Conservation (phyloP, 1,140 invertebrate species). For the Eumeta japonica region DNA sequence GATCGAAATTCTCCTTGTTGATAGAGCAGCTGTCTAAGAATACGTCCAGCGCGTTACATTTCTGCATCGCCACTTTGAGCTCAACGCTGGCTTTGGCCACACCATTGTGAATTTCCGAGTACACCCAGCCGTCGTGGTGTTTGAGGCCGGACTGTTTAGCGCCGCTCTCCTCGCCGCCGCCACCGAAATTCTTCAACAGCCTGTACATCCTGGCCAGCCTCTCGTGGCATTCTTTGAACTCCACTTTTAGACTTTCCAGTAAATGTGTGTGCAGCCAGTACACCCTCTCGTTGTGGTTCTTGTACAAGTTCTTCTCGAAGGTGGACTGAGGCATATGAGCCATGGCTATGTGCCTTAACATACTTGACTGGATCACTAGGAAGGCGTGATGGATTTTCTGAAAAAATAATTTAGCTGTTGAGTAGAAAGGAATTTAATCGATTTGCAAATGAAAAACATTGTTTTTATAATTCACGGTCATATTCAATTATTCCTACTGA, state of each 20-base stretch:
- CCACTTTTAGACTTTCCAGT: conserved; percentile 22
- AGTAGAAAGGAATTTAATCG: conserved; percentile 2
- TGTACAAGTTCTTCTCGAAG: conserved; percentile 24
- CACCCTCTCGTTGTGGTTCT: conserved; percentile 45
- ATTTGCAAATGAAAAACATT: background rate
- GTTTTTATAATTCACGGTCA: background rate
- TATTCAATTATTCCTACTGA: background rate
- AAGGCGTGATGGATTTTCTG: conserved; percentile 53
- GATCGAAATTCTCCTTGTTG: conserved; percentile 33
- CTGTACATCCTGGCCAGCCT: conserved; percentile 41
- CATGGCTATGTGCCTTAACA: conserved; percentile 43
- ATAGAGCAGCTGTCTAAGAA: conserved; percentile 41
- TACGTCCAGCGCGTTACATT: conserved; percentile 35
- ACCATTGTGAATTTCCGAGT: conserved; percentile 39
- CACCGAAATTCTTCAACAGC: conserved; percentile 40
- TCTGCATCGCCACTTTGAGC: conserved; percentile 34
- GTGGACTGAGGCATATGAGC: conserved; percentile 29
- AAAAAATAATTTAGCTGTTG: conserved; percentile 16
- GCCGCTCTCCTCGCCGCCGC: conserved; percentile 18
- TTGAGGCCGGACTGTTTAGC: conserved; percentile 26
- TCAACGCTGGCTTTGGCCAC: conserved; percentile 35
- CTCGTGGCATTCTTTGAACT: conserved; percentile 35
- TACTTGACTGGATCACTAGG: conserved; percentile 45
- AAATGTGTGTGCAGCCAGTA: conserved; percentile 41
- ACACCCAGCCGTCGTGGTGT: conserved; percentile 32